These are phyloP conservation scores for Cryptocheilus praepositus DNA, from an alignment of 2,888 invertebrate genomes.

Conservation along the genomic window DNA sequence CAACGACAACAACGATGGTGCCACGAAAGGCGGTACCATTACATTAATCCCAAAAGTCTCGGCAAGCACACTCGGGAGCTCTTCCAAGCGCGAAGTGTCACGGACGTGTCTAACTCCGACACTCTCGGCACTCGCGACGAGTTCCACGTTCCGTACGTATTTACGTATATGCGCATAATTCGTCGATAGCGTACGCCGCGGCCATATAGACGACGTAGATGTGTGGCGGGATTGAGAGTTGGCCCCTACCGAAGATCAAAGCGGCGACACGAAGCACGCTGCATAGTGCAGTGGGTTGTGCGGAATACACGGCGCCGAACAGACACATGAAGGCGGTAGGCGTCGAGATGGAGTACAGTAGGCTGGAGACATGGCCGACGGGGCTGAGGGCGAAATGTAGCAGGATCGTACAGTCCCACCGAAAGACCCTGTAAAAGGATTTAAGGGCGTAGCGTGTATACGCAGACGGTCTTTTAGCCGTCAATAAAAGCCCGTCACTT, in stretches of 20 bases:
- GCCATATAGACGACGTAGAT: slow-evolving; percentile 17
- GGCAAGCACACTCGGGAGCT: slow-evolving; percentile 49
- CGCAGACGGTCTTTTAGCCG: too few species aligned
- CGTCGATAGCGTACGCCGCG: slow-evolving; percentile 1
- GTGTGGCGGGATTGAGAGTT: slow-evolving; percentile 6
- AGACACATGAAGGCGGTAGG: slow-evolving; percentile 17
- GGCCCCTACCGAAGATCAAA: slow-evolving; percentile 60
- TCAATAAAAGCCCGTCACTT: too few species aligned
- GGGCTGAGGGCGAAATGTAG: too few species aligned
- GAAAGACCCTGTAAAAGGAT: too few species aligned
- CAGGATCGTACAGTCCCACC: too few species aligned
- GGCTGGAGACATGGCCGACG: too few species aligned
- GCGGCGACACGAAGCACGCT: slow-evolving; percentile 55
- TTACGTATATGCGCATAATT: neutral
- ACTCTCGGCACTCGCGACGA: slow-evolving; percentile 37
- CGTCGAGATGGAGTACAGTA: too few species aligned
- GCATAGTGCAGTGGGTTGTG: slow-evolving; percentile 62
- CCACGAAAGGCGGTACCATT: slow-evolving; percentile 35
- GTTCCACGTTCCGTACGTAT: neutral
- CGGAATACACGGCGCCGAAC: slow-evolving; percentile 52
- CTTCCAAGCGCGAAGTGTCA: slow-evolving; percentile 58
- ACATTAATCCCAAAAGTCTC: slow-evolving; percentile 54
- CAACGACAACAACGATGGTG: slow-evolving; percentile 19
- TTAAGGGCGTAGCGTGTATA: too few species aligned
- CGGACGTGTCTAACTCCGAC: slow-evolving; percentile 63